Percentiles rank a stretch among this genome's conserved stretches.
Conservation (phyloP, 2,888 invertebrate genomes). For the Chloromyia formosa region DNA sequence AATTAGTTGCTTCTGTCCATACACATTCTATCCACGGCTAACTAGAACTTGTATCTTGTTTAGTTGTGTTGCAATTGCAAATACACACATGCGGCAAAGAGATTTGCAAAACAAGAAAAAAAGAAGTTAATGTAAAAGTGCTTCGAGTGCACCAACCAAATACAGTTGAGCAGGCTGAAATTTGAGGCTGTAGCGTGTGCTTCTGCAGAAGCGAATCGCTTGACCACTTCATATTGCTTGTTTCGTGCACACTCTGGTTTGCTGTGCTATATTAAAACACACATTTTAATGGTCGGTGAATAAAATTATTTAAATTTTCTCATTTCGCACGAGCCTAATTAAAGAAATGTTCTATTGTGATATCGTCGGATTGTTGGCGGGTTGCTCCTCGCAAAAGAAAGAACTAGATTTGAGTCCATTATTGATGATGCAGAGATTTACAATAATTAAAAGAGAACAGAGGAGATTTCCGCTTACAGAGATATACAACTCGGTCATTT, state of each 20-base stretch:
- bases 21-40: slow-evolving; percentile 13
- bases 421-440: too few relatives aligned
- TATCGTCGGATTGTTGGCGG: too few relatives aligned
- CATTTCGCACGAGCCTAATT: slow-evolving; percentile 39
- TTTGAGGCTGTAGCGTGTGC: slow-evolving; percentile 13
- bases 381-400: too few relatives aligned
- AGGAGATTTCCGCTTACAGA: too few relatives aligned
- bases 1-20: background rate
- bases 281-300: too few relatives aligned
- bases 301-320: slow-evolving; percentile 12
- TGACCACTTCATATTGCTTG: too few relatives aligned
- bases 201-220: background rate
- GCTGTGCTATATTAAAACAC: too few relatives aligned
- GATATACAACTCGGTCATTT: too few relatives aligned
- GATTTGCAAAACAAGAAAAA: slow-evolving; percentile 8
- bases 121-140: background rate
- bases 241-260: too few relatives aligned
- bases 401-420: too few relatives aligned
- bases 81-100: background rate
- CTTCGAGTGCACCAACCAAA: slow-evolving; percentile 9
- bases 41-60: background rate
- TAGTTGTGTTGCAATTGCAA: background rate
- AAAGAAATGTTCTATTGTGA: too few relatives aligned
- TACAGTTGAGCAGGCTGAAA: slow-evolving; percentile 28
- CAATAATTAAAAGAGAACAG: too few relatives aligned